phyloP scores from a whole-genome alignment of 2,113 vertebrate species.

The Ochotona curzoniae region DNA sequence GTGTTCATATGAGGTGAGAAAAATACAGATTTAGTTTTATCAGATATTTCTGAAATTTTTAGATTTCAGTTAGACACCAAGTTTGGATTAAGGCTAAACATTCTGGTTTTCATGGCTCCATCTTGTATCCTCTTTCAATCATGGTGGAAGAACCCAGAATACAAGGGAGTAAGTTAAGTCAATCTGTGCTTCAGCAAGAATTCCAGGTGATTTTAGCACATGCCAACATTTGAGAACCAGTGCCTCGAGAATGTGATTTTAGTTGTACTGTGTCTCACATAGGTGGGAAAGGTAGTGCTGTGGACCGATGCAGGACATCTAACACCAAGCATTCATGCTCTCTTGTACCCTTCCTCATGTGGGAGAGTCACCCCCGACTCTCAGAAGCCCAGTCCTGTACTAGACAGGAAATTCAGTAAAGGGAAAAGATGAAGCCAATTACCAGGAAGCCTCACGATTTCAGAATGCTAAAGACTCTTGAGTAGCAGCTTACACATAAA shows the following conservation, averaged over 20 bases:
- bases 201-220: background rate
- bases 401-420: constrained; percentile 7
- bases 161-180: background rate
- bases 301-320: background rate
- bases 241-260: background rate
- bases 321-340: background rate
- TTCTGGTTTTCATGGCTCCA: background rate
- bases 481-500: background rate
- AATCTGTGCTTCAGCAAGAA: background rate
- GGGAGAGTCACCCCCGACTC: background rate
- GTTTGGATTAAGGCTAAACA: background rate
- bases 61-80: background rate
- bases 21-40: constrained; percentile 17
- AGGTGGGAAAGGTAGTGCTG: background rate
- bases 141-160: background rate
- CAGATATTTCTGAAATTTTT: background rate
- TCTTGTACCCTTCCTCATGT: background rate
- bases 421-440: background rate
- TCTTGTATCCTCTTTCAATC: constrained; percentile 14
- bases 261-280: background rate
- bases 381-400: background rate
- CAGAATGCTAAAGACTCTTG: background rate
- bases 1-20: background rate
- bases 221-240: background rate
- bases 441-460: background rate